Base-by-base conservation (phyloP, 2,888 invertebrate species). In the Heterodera filipjevi region DNA sequence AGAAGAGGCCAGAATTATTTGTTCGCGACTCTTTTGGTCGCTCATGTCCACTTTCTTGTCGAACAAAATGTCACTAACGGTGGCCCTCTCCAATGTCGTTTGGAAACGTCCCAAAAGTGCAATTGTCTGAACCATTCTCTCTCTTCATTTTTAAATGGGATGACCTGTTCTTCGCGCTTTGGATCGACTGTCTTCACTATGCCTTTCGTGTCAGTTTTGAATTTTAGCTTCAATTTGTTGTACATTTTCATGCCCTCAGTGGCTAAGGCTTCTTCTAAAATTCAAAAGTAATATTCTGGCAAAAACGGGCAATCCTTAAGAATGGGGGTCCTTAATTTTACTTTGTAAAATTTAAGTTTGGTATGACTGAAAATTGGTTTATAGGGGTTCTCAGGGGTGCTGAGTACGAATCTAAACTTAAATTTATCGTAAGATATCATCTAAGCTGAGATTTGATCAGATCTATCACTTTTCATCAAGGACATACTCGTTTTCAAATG, bases 21-120 rank as follows among this genome's bases (percentile, higher is more conserved):
- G 68, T 30, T 77, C 80, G 39, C 64, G 80, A 14, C 72, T 84
- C 71, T 71, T 53, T 32, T 71, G 59, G 59, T 84, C 83, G 35
- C 78, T 78, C 71, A 82, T 77, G 64, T 82, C 84, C 30, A 84
- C 82, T 73, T 85, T 86, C 76, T 84, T 83, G 71, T 91, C 90
- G 66, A 89, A 89, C 66, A 90, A 90, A 70, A 91, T 91, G 3
- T 90, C 90, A 35, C 91, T 90, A 83, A 84, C 81, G 16, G 80
- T 83, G 81, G 79, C 84, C 79, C 49, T 85, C 80, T 35, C 80
- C 79, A 27, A 79, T 73, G 44, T 85, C 2, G 91, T 92, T 89
- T 94, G 93, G 89, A 98, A 97, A 89, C 94, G 94, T 0, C 93
- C 93, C 76, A 97, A 90, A 64, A 96, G 90, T 76, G 93, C 91